phyloP scores from a whole-genome alignment of 2,797 vertebrate species.

The Hemitrygon akajei region DNA sequence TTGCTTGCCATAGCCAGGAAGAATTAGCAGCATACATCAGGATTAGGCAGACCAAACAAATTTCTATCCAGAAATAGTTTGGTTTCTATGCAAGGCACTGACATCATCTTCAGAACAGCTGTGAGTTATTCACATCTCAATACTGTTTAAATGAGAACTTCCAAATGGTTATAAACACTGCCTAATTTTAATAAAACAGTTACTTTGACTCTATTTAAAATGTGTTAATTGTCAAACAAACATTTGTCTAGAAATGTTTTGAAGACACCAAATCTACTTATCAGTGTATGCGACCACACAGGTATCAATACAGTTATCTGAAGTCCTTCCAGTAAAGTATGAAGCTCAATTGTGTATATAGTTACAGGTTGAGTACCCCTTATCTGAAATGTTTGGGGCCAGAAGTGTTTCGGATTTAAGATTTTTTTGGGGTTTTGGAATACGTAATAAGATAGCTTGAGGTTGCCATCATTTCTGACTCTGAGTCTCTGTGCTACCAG shows the following conservation, averaged over 20 bases:
- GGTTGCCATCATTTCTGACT: too few species aligned
- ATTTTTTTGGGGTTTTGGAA: too few species aligned
- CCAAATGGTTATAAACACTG: neutral
- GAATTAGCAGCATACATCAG: neutral
- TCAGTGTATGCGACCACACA: neutral
- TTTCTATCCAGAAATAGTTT: neutral
- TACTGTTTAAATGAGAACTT: neutral
- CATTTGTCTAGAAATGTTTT: too few species aligned
- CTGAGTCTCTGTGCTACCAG: too few species aligned
- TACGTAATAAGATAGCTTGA: too few species aligned
- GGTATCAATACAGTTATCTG: neutral
- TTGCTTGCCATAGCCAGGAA: too few species aligned
- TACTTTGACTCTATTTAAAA: neutral
- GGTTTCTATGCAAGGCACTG: constrained; percentile 15
- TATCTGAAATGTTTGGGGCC: too few species aligned
- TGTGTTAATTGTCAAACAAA: constrained; percentile 9
- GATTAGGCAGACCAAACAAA: neutral
- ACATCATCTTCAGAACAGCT: neutral
- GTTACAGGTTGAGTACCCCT: neutral
- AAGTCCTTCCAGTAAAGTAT: neutral
- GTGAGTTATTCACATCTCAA: neutral
- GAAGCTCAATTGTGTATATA: neutral
- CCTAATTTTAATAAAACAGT: constrained; percentile 2
- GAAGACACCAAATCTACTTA: neutral
- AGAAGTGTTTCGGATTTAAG: too few species aligned